Evolutionary conservation across 1,140 invertebrate species (phyloP).

Genomic region (Heliconius melpomene): DNA sequence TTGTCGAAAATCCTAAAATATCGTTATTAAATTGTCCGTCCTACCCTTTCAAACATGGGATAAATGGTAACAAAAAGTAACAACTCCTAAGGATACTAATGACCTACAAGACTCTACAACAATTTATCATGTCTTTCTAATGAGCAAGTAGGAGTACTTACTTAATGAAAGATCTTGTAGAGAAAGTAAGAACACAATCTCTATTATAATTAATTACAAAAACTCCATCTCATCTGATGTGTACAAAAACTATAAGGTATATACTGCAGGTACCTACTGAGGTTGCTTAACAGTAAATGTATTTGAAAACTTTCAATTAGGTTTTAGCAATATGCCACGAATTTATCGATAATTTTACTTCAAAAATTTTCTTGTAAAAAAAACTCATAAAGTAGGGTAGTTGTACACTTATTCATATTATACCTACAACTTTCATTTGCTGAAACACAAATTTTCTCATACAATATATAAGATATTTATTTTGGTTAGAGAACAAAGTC

Average conservation of each 20-base stretch:
- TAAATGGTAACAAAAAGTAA: not conserved
- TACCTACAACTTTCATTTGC: too few relatives aligned
- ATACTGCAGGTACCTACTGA: not conserved
- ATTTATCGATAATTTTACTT: not conserved
- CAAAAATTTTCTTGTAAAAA: not conserved
- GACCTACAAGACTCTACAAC: not conserved
- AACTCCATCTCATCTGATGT: not conserved
- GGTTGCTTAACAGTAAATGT: not conserved
- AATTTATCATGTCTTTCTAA: slow-evolving; percentile 17
- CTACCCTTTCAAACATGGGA: not conserved
- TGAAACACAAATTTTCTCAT: not conserved
- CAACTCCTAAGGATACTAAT: not conserved
- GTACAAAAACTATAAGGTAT: slow-evolving; percentile 4
- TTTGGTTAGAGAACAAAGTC: not conserved
- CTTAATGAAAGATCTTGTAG: not conserved
- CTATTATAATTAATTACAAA: slow-evolving; percentile 1
- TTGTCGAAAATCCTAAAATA: not conserved
- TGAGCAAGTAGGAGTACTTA: not conserved
- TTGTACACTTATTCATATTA: too few relatives aligned
- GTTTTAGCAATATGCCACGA: not conserved
- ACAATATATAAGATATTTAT: not conserved
- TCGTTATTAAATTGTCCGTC: not conserved
- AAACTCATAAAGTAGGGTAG: too few relatives aligned
- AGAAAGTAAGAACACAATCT: not conserved
- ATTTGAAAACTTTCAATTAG: not conserved